Percentiles rank a stretch among this genome's conserved stretches.
Evolutionary conservation across 2,113 vertebrate genomes (phyloP).

Genomic region (Antidorcas marsupialis): DNA sequence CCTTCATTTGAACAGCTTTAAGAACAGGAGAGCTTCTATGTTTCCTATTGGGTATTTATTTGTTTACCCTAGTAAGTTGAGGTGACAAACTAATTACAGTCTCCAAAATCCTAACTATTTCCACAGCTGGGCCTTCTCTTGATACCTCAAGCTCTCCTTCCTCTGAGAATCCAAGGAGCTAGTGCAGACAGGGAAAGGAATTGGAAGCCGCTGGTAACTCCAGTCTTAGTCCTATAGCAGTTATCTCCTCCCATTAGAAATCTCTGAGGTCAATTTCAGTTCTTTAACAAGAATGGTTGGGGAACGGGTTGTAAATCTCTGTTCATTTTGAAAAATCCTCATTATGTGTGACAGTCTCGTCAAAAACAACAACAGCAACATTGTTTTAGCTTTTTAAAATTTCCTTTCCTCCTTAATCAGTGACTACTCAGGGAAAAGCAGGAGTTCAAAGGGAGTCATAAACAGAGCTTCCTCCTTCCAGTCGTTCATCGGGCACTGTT

Average conservation of each 20-base stretch:
- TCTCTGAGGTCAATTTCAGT: background rate
- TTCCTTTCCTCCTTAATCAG: background rate
- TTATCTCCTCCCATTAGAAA: background rate
- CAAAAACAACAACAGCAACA: background rate
- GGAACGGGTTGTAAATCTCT: background rate
- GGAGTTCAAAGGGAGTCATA: constrained; percentile 12
- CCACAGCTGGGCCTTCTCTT: background rate
- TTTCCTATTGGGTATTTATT: background rate
- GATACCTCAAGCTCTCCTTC: background rate
- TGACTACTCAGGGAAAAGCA: background rate
- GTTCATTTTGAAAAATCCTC: constrained; percentile 29
- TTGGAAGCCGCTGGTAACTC: background rate
- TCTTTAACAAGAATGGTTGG: background rate
- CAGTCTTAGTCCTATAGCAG: background rate
- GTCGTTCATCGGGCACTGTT: background rate
- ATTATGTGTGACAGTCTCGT: background rate
- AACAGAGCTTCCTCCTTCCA: constrained; percentile 4
- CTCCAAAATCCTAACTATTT: background rate
- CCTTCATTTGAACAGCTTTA: background rate
- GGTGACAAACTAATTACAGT: background rate
- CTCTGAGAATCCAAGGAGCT: background rate
- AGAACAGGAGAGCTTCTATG: background rate
- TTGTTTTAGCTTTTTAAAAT: background rate
- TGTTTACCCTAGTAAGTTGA: background rate
- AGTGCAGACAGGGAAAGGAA: background rate